Evolutionary conservation across 2,113 vertebrate species (phyloP), one percentile per base, ranked within the genome.

Genomic region (Thunnus maccoyii): DNA sequence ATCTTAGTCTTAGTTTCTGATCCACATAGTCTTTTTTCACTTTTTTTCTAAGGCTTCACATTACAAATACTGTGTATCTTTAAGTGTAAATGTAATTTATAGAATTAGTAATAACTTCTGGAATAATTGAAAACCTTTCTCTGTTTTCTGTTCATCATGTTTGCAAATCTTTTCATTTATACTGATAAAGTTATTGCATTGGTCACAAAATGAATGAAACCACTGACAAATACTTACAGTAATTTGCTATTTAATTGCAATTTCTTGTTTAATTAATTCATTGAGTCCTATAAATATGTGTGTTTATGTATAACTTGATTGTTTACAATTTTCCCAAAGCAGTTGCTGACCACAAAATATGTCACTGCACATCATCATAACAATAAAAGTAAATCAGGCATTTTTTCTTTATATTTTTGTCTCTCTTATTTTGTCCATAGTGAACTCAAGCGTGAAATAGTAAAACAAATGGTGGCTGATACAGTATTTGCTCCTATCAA

Each of bases 161-260:
- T 72, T 58, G 4, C 7, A 22, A 15, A 25, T 48, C 1, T 36
- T 48, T 52, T 63, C 17, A 64, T 41, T 65, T 51, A 18, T 1
- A 60, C 12, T 18, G n/a, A 41, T 60, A 7, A n/a, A 50, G 27
- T 58, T 7, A 11, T 30, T 30, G 27, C 2, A 73, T 64, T 17
- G 8, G 57, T 25, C 17, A 25, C 32, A 66, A 30, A 0, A 61
- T 32, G 3, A 10, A 17, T 51, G 16, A 36, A 41, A 27, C 14
- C 16, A 78, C 10, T 17, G 9, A 44, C 9, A n/a, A 32, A 41
- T 64, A n/a, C 25, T 68, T 10, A 15, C 10, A 63, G 3, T 57
- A n/a, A 60, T 51, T 58, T 66, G 18, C 48, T 44, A 20, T 32
- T 20, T 68, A 60, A 44, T 58, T 66, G 18, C 48, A 54, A 20